Evolutionary conservation across 53 echinoderm and acorn worm species (phyloP), one percentile per base, ranked within the genome.

Genomic region (Echinarachnius parma): DNA sequence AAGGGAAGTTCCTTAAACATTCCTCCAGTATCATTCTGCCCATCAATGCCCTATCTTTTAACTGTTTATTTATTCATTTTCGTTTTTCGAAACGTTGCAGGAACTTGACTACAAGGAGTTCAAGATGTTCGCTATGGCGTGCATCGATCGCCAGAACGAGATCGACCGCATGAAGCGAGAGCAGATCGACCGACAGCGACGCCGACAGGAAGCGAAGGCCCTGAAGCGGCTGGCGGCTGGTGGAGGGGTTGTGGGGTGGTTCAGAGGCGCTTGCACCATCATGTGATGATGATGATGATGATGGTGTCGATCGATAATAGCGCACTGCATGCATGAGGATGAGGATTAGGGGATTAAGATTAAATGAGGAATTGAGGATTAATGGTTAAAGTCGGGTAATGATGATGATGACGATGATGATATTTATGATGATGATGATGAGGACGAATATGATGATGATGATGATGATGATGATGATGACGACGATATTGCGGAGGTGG

Each of bases 91-190:
- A 21, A 28, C 9, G 4, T 31, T 34, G 23, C 81, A 94, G 95
- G 95, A 83, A 39, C 75, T 94, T 4, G 95, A 94, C 76, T 94
- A 94, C 69, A 94, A 94, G 60, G 95, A 94, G 28, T 94, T 94
- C 49, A 94, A 94, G 57, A 94, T 94, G 95, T 94, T 94, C 66
- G 90, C 95, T 3, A 94, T 94, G 95, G 95, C 95, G 10, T 94
- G 95, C 71, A 94, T 94, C 42, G 95, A 94, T 68, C 82, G 84
- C 22, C 95, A 94, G 58, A 90, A 87, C 34, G 95, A 94, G 24
- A 90, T 94, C 47, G 90, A 94, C 54, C 75, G 77, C 24, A 33
- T 59, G 30, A 94, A 94, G 60, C 83, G 81, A 3, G 95, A 90
- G 55, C 74, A 94, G 30, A 9, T 84, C 15, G 95, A 94, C 47